phyloP scores from a whole-genome alignment of 2,888 invertebrate species.

The Odontocerum albicorne region DNA sequence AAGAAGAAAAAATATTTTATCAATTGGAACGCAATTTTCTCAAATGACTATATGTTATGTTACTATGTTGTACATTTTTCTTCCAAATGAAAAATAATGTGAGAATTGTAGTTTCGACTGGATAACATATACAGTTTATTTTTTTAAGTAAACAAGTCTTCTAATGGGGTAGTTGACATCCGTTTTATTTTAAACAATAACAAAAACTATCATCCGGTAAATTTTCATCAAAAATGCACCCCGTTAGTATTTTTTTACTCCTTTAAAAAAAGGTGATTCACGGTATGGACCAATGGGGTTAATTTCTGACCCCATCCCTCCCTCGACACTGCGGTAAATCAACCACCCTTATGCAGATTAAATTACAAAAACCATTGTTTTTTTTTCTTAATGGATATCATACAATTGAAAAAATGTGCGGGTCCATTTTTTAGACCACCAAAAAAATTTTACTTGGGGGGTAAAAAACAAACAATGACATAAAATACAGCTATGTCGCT shows the following conservation, averaged over 20 bases:
- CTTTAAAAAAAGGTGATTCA: constrained; percentile 2
- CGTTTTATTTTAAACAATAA: constrained; percentile 5
- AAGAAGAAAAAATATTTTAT: too few relatives aligned
- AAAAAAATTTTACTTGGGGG: constrained; percentile 11
- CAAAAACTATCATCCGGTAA: constrained; percentile 15
- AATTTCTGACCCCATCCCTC: constrained; percentile 30
- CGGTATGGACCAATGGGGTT: constrained; percentile 21
- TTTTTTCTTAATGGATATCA: constrained; percentile 26
- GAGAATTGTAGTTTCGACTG: too few relatives aligned
- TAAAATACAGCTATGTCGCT: constrained; percentile 19
- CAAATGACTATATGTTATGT: too few relatives aligned
- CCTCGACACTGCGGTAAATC: constrained; percentile 29
- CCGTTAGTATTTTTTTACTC: constrained; percentile 2
- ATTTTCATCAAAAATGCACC: constrained; percentile 6
- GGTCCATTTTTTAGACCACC: constrained; percentile 24
- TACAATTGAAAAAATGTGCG: constrained; percentile 27
- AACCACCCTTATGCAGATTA: constrained; percentile 36
- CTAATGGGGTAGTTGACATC: background rate
- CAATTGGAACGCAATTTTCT: too few relatives aligned
- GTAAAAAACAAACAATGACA: constrained; percentile 26
- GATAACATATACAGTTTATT: too few relatives aligned
- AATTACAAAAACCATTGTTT: constrained; percentile 33
- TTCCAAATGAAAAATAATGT: too few relatives aligned
- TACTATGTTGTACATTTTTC: too few relatives aligned
- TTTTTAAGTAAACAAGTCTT: background rate